These are phyloP conservation scores for Parapsyche elsis DNA, from an alignment of 1,140 invertebrate species.

Conservation along the genomic window DNA sequence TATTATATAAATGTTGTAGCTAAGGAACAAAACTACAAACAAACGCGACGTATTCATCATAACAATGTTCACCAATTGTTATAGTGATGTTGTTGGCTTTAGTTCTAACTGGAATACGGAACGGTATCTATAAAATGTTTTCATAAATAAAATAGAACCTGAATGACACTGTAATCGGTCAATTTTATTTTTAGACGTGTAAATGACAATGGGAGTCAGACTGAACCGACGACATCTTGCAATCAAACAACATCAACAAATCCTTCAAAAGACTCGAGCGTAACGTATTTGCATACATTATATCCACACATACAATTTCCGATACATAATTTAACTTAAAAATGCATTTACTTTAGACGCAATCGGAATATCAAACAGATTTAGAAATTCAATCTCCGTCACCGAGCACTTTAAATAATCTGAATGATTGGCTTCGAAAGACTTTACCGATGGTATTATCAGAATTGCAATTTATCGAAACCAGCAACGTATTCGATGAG, in stretches of 20 bases:
- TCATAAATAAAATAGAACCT: background rate
- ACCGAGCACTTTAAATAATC: background rate
- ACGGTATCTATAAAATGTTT: background rate
- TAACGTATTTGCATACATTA: background rate
- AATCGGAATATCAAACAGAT: background rate
- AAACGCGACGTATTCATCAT: background rate
- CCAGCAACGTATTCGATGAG: constrained; percentile 6
- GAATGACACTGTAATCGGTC: background rate
- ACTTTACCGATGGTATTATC: constrained; percentile 45
- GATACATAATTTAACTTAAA: too few relatives aligned
- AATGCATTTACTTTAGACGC: background rate
- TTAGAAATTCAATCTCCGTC: background rate
- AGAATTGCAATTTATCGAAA: constrained; percentile 36
- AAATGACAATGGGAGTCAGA: constrained; percentile 33
- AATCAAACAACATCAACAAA: constrained; percentile 30
- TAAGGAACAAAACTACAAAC: background rate
- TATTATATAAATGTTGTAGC: background rate
- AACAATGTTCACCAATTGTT: constrained; percentile 44
- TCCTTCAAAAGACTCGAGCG: background rate
- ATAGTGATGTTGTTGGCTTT: constrained; percentile 50
- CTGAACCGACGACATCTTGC: constrained; percentile 13
- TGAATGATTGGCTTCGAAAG: constrained; percentile 40
- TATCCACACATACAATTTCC: background rate
- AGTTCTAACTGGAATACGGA: constrained; percentile 43
- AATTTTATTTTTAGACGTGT: constrained; percentile 42